Base-by-base conservation (phyloP, 2,888 invertebrate genomes). In the Ptilodon capucinus region DNA sequence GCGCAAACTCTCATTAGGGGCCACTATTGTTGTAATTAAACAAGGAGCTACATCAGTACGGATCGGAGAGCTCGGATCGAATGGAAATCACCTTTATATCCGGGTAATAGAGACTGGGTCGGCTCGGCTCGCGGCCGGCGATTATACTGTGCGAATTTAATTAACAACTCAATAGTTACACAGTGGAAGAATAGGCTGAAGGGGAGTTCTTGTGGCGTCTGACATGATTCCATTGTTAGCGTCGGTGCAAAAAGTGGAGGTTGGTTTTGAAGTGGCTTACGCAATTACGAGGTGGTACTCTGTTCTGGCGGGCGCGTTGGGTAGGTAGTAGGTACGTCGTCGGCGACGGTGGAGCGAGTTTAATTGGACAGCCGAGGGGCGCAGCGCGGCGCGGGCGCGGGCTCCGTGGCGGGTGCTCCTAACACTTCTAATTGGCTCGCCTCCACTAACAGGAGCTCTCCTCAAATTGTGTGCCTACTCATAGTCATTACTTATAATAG, bases 1-100 rank as follows among this genome's bases (percentile, higher is more conserved):
- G 84, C 84, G 86, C 88, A 87, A 88, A 88, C 84, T 88, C 90
- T 90, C 89, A 89, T 90, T 90, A 91, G 88, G 83, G 84, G 81
- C 84, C 81, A 89, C 90, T 90, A 90, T 90, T 91, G 90, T 91
- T 90, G 87, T 89, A 90, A 91, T 90, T 91, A 88, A 90, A 89
- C 88, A 86, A 86, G 85, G 82, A 81, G 79, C 80, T 79, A 82
- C 79, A 79, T 77, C 79, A 75, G 76, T 76, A 76, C 74, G 69
- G 74, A 71, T 74, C 71, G 72, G 56, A 53, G 64, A 66, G 65
- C 54, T 52, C 41, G 51, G 52, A 57, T 67, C 66, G 63, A 55
- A 57, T 74, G 45, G 67, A 84, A 81, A 71, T 72, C 70, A 67
- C 60, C 80, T 77, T 64, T 85, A 76, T 65, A 46, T 44, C 66